Conservation (phyloP, 2,113 vertebrate genomes). For the Silurus meridionalis region DNA sequence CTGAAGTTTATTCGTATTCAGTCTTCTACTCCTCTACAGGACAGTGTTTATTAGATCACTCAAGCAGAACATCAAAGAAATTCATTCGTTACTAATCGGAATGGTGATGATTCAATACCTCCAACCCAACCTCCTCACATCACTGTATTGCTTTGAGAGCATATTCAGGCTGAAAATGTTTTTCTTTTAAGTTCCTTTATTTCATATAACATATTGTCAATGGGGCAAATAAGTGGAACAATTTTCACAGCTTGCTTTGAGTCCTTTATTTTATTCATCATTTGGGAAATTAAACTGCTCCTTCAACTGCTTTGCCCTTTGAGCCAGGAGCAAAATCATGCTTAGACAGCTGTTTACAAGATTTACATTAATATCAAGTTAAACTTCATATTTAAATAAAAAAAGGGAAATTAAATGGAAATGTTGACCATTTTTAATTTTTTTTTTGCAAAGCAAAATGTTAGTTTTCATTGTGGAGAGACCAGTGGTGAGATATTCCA, state of each 20-base stretch:
- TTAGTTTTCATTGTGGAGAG: not conserved
- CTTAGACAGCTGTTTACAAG: constrained; percentile 27
- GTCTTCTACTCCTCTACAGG: constrained; percentile 60
- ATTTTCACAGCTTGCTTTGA: constrained; percentile 19
- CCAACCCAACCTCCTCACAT: constrained; percentile 55
- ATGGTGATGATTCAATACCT: constrained; percentile 71
- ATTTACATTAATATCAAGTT: not conserved
- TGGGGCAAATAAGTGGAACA: constrained; percentile 45
- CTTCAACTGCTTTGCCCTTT: constrained; percentile 29
- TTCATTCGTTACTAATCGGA: constrained; percentile 77
- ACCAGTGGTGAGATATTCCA: not conserved
- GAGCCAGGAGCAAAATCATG: constrained; percentile 21
- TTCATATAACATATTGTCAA: constrained; percentile 55
- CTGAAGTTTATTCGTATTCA: constrained; percentile 74
- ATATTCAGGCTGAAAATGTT: constrained; percentile 63
- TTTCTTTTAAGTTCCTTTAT: constrained; percentile 55
- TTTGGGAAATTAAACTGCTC: constrained; percentile 4
- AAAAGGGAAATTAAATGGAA: not conserved
- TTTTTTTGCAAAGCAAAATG: too few relatives aligned
- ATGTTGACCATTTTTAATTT: not conserved
- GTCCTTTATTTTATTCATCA: not conserved
- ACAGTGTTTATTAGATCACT: constrained; percentile 72
- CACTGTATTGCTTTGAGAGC: constrained; percentile 51
- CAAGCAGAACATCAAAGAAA: constrained; percentile 73
- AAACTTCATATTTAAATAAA: not conserved